Evolutionary conservation across 2,797 vertebrate species (phyloP).

Genomic region (Uromys caudimaculatus): DNA sequence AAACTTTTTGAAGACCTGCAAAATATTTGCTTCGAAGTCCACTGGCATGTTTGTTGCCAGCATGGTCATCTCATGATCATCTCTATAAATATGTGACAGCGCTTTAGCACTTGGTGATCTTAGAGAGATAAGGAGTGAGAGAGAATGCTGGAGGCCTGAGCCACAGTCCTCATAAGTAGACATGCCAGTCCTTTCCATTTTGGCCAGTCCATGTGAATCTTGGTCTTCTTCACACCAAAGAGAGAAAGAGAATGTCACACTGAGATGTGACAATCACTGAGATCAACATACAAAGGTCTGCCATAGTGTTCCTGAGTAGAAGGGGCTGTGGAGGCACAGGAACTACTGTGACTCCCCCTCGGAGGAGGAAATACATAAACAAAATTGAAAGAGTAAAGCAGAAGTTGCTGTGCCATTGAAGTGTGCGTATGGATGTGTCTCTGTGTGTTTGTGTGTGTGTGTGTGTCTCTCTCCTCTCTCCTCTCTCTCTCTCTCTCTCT

Average conservation of each 20-base stretch:
- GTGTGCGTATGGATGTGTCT: background rate
- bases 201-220: background rate
- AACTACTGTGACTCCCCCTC: background rate
- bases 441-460: rapidly evolving
- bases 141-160: background rate
- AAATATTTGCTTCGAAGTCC: slow-evolving; percentile 30
- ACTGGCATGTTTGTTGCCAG: background rate
- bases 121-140: background rate
- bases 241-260: background rate
- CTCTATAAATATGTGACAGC: background rate
- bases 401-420: background rate
- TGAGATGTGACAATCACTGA: background rate
- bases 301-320: background rate
- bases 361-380: background rate
- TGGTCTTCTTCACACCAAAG: background rate
- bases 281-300: background rate
- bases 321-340: background rate
- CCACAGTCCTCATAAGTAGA: background rate
- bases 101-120: background rate
- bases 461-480: too few relatives aligned
- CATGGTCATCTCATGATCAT: background rate
- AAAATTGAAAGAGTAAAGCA: slow-evolving; percentile 21
- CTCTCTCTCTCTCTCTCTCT: too few relatives aligned
- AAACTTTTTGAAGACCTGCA: background rate
- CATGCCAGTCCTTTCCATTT: background rate